Evolutionary conservation across 2,888 invertebrate species (phyloP).

Genomic region (Megamerina dolium): DNA sequence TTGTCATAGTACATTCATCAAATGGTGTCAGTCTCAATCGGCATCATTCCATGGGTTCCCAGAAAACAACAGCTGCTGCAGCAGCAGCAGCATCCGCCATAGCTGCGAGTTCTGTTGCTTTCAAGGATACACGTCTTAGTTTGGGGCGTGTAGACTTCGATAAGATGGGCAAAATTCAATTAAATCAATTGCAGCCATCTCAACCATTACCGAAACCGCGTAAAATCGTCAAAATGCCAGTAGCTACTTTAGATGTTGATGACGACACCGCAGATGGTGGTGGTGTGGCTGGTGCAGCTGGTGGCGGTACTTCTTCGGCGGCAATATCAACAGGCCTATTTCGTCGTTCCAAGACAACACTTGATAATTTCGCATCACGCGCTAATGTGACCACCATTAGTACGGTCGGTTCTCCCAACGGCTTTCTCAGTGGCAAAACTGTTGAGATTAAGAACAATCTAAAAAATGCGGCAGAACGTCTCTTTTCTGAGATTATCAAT

Average conservation of each 20-base stretch:
- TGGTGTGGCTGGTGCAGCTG: conserved; percentile 1
- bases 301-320: background rate
- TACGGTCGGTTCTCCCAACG: conserved; percentile 12
- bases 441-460: conserved; percentile 47
- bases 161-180: conserved; percentile 26
- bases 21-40: conserved; percentile 31
- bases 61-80: conserved; percentile 18
- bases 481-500: conserved; percentile 47
- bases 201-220: conserved; percentile 40
- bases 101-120: conserved; percentile 21
- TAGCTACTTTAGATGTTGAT: conserved; percentile 40
- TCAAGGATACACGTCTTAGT: conserved; percentile 41
- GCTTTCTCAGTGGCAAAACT: conserved; percentile 36
- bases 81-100: too few species aligned
- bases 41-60: conserved; percentile 32
- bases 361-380: conserved; percentile 34
- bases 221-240: conserved; percentile 39
- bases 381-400: conserved; percentile 22
- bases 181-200: conserved; percentile 29
- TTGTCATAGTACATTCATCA: conserved; percentile 26
- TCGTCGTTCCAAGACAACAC: conserved; percentile 43
- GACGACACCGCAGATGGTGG: conserved; percentile 24
- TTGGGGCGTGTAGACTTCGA: conserved; percentile 40
- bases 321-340: conserved; percentile 27
- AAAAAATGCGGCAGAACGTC: conserved; percentile 46